A percentile compares a stretch with the other conserved stretches of the same genome.
phyloP scores from a whole-genome alignment of 1,140 invertebrate genomes.

The Brevipalpus yothersi region DNA sequence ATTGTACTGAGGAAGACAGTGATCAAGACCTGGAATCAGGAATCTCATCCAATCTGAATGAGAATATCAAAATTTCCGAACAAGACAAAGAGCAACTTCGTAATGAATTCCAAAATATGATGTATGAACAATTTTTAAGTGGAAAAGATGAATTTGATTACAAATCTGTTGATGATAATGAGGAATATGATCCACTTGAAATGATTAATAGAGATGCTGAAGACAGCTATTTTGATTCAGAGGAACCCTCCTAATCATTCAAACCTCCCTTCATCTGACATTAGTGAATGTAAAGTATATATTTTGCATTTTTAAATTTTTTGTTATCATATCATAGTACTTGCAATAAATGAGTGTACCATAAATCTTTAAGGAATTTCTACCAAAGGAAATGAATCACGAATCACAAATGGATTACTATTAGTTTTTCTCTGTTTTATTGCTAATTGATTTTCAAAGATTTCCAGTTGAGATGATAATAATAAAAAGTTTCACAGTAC shows the following conservation, averaged over 20 bases:
- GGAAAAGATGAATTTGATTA: constrained; percentile 68
- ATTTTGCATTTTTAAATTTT: too few relatives aligned
- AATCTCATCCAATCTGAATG: constrained; percentile 12
- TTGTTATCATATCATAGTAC: too few relatives aligned
- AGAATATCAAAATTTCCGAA: constrained; percentile 11
- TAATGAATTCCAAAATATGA: constrained; percentile 57
- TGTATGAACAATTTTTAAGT: constrained; percentile 62
- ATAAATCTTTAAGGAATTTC: too few relatives aligned
- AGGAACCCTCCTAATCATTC: not conserved
- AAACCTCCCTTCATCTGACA: too few relatives aligned
- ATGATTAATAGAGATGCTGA: constrained; percentile 45
- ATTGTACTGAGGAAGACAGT: not conserved
- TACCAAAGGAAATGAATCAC: too few relatives aligned
- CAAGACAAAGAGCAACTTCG: constrained; percentile 30
- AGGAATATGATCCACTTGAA: constrained; percentile 47
- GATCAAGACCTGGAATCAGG: constrained; percentile 11
- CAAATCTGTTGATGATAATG: constrained; percentile 41
- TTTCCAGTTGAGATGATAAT: too few relatives aligned
- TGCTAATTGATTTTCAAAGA: too few relatives aligned
- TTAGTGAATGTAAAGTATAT: too few relatives aligned
- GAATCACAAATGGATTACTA: too few relatives aligned
- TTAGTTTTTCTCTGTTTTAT: too few relatives aligned
- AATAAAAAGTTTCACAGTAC: too few relatives aligned
- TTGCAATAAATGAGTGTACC: too few relatives aligned
- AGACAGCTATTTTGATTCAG: constrained; percentile 56